Evolutionary conservation across 2,888 invertebrate species (phyloP), one percentile per base, ranked within the genome.

Genomic region (Dyspetes luteomarginatus): DNA sequence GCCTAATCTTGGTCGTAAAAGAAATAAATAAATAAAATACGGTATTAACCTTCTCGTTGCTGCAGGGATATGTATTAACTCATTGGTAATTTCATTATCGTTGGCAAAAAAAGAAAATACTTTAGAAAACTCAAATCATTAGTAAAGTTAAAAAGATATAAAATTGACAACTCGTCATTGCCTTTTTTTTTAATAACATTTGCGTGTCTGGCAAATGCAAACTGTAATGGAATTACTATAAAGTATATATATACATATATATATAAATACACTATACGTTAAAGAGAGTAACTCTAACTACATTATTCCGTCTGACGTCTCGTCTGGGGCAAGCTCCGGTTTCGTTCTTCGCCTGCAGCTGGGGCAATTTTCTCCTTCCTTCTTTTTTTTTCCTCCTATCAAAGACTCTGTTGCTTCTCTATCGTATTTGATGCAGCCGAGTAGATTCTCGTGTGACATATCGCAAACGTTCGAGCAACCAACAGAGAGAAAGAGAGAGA

Each of bases 281-380:
- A 36, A 36, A 36, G 36, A 4, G 43, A 15, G n/a, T n/a, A n/a
- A n/a, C 9, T 15, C 12, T n/a, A 17, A 4, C 12, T 22, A 17
- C n/a, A 7, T 48, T 50, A 17, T n/a, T 60, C 24, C 12, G 71
- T 60, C 15, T 24, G 17, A 17, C n/a, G 4, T 41, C 7, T 12
- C 22, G 9, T 4, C 36, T 60, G 30, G 17, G 28, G 30, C 7
- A 36, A 73, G 12, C 52, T 73, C 62, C 72, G 62, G 62, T 62
- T 43, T 64, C 36, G 72, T 73, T 41, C 19, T 41, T 55, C 22
- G 26, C 43, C 52, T 7, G n/a, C 52, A 62, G 28, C 26, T 26
- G 26, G 60, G 26, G 19, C 60, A 36, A 73, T 73, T 73, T 60
- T 62, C 72, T 72, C 19, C 60, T n/a, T 50, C 60, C 62, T 73